Conservation (phyloP, 2,888 invertebrate species). For the Stenichneumon culpator region DNA sequence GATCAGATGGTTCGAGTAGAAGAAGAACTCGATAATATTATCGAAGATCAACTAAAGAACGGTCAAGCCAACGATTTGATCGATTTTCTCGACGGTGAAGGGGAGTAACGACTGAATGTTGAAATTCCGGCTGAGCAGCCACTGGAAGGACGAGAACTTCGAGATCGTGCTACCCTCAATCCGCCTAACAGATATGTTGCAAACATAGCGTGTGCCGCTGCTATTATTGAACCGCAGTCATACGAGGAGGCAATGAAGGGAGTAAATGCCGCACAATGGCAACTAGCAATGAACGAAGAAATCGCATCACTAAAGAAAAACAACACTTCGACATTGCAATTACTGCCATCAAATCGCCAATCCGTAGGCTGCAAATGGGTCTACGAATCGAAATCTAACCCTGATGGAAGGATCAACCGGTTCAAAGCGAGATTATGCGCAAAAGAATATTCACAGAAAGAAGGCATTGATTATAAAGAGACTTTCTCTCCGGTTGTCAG, state of each 20-base stretch:
- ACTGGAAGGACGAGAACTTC: slow-evolving; percentile 10
- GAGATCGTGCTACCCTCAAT: not conserved
- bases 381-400: slow-evolving; percentile 31
- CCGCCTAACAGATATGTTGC: not conserved
- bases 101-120: not conserved
- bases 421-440: slow-evolving; percentile 57
- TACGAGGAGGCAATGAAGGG: slow-evolving; percentile 66
- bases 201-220: slow-evolving; percentile 22
- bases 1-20: not conserved
- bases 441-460: slow-evolving; percentile 50
- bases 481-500: slow-evolving; percentile 61
- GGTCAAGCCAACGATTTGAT: not conserved
- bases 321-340: slow-evolving; percentile 52
- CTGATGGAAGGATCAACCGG: slow-evolving; percentile 37
- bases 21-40: not conserved
- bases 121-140: not conserved
- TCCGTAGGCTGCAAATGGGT: slow-evolving; percentile 54
- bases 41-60: not conserved
- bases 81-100: slow-evolving; percentile 7
- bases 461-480: slow-evolving; percentile 52
- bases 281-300: slow-evolving; percentile 55
- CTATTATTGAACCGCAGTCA: slow-evolving; percentile 55
- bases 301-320: slow-evolving; percentile 40
- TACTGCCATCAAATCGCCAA: slow-evolving; percentile 32
- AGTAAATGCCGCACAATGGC: slow-evolving; percentile 50